These are phyloP conservation scores for Pipistrellus pipistrellus DNA, from an alignment of 2,797 vertebrate species.

Conservation along the genomic window DNA sequence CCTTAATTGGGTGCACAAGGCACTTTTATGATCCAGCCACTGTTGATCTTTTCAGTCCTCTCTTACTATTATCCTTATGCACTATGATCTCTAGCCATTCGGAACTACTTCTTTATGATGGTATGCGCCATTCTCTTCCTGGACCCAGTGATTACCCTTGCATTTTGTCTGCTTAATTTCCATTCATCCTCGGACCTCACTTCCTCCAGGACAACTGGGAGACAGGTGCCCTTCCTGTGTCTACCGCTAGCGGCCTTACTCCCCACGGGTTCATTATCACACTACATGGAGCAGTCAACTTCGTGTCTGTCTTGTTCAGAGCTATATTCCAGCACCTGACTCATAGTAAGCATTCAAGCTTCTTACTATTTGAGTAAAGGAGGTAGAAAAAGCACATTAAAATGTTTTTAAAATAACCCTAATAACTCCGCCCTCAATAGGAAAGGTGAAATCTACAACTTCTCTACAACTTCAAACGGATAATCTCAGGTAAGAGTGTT, in stretches of 20 bases:
- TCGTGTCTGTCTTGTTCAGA: not conserved
- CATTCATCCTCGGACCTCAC: not conserved
- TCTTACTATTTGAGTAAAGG: slow-evolving; percentile 8
- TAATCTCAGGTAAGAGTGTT: slow-evolving; percentile 11
- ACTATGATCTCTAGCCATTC: not conserved
- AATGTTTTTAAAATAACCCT: slow-evolving; percentile 25
- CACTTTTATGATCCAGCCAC: not conserved
- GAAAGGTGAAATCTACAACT: slow-evolving; percentile 26
- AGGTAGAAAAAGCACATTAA: slow-evolving; percentile 46
- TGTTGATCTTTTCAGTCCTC: not conserved
- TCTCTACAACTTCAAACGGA: slow-evolving; percentile 45
- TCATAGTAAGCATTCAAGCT: not conserved
- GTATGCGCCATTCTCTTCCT: not conserved
- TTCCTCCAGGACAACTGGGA: not conserved
- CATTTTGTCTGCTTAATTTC: not conserved
- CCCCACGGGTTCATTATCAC: not conserved
- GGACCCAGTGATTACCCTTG: not conserved
- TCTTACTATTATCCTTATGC: not conserved
- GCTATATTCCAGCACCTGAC: not conserved
- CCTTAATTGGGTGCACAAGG: not conserved
- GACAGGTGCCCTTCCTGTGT: fast-evolving
- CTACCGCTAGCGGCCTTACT: not conserved
- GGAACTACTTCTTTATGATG: not conserved
- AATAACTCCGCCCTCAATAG: slow-evolving; percentile 29
- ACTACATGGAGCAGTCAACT: not conserved